phyloP scores from a whole-genome alignment of 1,140 invertebrate genomes.

The Drosophila ficusphila region DNA sequence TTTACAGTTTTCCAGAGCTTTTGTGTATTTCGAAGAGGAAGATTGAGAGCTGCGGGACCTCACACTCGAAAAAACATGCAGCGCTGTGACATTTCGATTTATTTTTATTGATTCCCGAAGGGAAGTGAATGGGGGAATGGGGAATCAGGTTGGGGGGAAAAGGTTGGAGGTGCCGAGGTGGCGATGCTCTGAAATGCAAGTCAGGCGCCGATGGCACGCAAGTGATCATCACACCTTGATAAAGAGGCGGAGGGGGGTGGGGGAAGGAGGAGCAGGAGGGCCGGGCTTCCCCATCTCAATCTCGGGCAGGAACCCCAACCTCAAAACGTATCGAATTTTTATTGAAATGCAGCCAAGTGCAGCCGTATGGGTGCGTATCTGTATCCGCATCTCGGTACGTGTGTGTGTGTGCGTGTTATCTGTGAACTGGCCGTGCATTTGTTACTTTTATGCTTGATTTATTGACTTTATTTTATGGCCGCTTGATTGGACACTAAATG shows the following conservation, averaged over 20 bases:
- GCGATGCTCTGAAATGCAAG: constrained; percentile 73
- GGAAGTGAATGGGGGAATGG: neutral
- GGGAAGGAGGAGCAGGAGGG: neutral
- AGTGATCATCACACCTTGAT: constrained; percentile 83
- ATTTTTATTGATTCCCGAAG: constrained; percentile 77
- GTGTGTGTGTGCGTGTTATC: constrained; percentile 63
- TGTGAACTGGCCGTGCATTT: constrained; percentile 75
- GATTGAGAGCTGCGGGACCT: constrained; percentile 66
- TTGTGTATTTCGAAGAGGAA: neutral
- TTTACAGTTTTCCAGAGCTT: constrained; percentile 54
- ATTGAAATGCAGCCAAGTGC: constrained; percentile 68
- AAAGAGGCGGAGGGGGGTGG: constrained; percentile 40
- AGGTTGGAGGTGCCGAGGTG: constrained; percentile 39
- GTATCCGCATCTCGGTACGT: constrained; percentile 11
- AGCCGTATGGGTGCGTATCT: constrained; percentile 14
- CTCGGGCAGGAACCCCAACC: neutral
- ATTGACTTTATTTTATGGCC: constrained; percentile 82
- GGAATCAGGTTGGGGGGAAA: neutral
- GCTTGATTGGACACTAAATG: constrained; percentile 82
- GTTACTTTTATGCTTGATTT: constrained; percentile 82
- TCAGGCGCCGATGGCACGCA: constrained; percentile 80
- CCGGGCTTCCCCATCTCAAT: constrained; percentile 22
- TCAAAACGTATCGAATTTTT: constrained; percentile 78
- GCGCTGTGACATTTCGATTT: constrained; percentile 78
- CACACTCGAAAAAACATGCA: constrained; percentile 69